Percentiles rank a stretch among this genome's conserved stretches.
phyloP scores from a whole-genome alignment of 35 echinoderm and acorn worm species.

The Eucidaris tribuloides region DNA sequence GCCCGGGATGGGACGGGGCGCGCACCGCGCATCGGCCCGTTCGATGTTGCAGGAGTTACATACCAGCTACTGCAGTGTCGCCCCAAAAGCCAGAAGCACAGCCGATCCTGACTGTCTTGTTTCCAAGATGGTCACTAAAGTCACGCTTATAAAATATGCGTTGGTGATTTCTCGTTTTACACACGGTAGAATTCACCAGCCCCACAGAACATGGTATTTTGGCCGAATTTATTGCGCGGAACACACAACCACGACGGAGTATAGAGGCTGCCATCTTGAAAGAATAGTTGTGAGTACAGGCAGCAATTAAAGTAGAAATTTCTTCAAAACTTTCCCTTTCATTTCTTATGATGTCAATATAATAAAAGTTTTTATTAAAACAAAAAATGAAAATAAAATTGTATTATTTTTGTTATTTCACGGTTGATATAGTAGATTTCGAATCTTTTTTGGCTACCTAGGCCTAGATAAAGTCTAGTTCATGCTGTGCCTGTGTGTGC shows the following conservation, averaged over 20 bases:
- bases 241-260: not conserved
- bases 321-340: not conserved
- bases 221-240: not conserved
- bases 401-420: too few species aligned
- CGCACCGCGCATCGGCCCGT: too few species aligned
- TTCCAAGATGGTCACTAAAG: not conserved
- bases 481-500: too few species aligned
- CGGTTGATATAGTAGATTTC: too few species aligned
- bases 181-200: not conserved
- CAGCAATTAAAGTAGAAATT: not conserved
- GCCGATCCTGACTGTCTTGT: conserved; percentile 57
- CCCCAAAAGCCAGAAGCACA: conserved; percentile 93
- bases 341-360: not conserved
- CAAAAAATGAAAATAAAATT: too few species aligned
- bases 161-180: not conserved
- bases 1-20: too few species aligned
- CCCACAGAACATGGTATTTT: not conserved
- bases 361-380: too few species aligned
- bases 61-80: conserved; percentile 63
- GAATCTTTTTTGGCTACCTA: too few species aligned
- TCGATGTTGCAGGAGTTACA: not conserved
- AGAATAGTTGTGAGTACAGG: not conserved
- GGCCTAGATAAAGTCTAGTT: too few species aligned
- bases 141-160: not conserved
- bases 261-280: conserved; percentile 52